These are phyloP conservation scores for Castor canadensis DNA, from an alignment of 2,113 vertebrate species.

Conservation along the genomic window DNA sequence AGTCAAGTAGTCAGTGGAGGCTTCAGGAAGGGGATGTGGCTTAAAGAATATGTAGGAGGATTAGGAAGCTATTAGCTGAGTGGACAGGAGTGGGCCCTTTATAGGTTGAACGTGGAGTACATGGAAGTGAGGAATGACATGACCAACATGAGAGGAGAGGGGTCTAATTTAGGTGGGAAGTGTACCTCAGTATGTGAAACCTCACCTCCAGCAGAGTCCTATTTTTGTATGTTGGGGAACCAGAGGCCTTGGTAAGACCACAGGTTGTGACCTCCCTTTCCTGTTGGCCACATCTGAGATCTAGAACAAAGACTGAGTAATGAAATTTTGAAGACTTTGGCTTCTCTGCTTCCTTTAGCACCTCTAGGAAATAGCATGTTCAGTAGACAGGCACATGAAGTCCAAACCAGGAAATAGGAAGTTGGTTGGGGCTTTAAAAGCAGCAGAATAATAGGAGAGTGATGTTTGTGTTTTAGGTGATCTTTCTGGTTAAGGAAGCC, in stretches of 20 bases:
- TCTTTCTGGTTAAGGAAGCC: not conserved
- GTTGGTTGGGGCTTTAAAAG: not conserved
- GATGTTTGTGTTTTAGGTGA: constrained; percentile 11
- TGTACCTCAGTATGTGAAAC: not conserved
- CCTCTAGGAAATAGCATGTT: not conserved
- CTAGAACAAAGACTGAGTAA: not conserved
- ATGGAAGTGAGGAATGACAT: not conserved
- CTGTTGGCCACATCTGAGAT: not conserved
- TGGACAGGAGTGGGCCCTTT: not conserved
- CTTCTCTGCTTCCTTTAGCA: not conserved
- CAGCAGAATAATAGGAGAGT: not conserved
- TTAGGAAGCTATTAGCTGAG: not conserved
- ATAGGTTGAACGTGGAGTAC: not conserved
- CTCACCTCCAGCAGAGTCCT: not conserved
- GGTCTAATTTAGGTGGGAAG: not conserved
- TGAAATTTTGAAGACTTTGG: not conserved
- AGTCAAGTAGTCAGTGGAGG: too few species aligned
- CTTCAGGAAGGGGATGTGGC: not conserved
- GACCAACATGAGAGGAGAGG: too few species aligned
- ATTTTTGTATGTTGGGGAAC: not conserved
- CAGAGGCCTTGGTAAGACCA: not conserved
- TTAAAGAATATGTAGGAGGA: not conserved
- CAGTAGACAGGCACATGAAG: not conserved
- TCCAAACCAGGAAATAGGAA: constrained; percentile 12
- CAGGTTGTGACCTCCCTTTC: not conserved